Conservation (phyloP, 2,113 vertebrate genomes). For the Propithecus coquereli region DNA sequence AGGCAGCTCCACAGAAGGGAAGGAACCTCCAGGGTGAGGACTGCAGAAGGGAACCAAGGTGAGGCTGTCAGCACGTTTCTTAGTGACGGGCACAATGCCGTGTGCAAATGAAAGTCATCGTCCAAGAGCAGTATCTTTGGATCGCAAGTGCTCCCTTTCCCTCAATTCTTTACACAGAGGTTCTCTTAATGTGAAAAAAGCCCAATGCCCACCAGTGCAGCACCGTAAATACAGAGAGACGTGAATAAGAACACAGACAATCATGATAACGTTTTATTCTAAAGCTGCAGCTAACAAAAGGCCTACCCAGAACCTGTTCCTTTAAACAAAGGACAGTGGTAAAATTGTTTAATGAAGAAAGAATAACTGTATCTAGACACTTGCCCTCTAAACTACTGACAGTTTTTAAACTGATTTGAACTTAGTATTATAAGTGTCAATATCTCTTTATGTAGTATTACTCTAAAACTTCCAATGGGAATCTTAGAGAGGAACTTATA, state of each 20-base stretch:
- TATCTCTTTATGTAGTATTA: rapidly evolving
- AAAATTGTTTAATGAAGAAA: not conserved
- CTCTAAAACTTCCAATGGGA: rapidly evolving
- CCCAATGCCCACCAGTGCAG: not conserved
- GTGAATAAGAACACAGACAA: not conserved
- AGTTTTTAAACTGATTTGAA: not conserved
- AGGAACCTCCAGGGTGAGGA: rapidly evolving
- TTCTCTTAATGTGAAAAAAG: not conserved
- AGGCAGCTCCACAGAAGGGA: rapidly evolving
- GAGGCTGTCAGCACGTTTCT: not conserved
- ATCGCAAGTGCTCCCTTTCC: not conserved
- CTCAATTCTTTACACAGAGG: not conserved
- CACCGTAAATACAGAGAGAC: not conserved
- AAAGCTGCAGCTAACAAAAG: not conserved
- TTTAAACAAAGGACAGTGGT: not conserved
- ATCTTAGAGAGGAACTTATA: rapidly evolving
- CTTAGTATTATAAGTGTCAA: rapidly evolving
- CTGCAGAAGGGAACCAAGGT: rapidly evolving
- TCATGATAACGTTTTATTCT: not conserved
- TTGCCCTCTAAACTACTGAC: not conserved
- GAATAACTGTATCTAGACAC: not conserved
- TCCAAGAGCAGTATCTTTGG: not conserved
- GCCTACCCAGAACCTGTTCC: not conserved
- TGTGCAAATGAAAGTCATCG: rapidly evolving
- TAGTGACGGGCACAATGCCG: rapidly evolving